A percentile compares a stretch with the other conserved stretches of the same genome.
Evolutionary conservation across 2,797 vertebrate genomes (phyloP).

Genomic region (Nyctibius grandis): DNA sequence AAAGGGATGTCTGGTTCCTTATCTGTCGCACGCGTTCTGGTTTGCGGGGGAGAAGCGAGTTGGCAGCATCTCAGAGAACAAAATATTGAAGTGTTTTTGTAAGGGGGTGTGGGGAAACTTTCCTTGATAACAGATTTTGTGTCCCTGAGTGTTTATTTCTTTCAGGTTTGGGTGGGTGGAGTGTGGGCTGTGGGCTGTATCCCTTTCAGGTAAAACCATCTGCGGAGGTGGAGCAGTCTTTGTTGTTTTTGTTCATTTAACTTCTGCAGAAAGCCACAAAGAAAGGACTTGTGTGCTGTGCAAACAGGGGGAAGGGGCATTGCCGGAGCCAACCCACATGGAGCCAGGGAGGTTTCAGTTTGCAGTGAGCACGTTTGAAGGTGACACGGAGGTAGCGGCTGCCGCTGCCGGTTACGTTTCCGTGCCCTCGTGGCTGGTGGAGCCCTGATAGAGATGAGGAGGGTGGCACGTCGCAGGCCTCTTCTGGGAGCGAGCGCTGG

Average conservation of each 20-base stretch:
- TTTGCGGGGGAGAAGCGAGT: not conserved
- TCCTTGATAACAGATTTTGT: not conserved
- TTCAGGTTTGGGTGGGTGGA: not conserved
- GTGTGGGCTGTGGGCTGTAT: not conserved
- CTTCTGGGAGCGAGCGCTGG: not conserved
- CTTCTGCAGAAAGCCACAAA: constrained; percentile 45
- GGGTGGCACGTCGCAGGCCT: accelerated
- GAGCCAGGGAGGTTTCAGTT: not conserved
- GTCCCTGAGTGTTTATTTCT: not conserved
- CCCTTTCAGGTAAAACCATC: not conserved
- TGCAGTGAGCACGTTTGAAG: not conserved
- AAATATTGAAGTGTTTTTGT: not conserved
- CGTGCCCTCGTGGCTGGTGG: not conserved
- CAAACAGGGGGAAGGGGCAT: not conserved
- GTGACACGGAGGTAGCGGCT: not conserved
- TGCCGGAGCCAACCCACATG: not conserved
- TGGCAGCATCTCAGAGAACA: not conserved
- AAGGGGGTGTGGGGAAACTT: not conserved
- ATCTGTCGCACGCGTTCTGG: not conserved
- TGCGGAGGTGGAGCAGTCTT: not conserved
- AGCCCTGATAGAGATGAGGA: not conserved
- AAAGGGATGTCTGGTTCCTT: not conserved
- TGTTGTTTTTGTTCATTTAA: constrained; percentile 35
- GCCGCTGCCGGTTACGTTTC: not conserved
- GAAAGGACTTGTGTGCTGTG: not conserved